Evolutionary conservation across 1,140 invertebrate genomes (phyloP).

Genomic region (Asobara japonica): DNA sequence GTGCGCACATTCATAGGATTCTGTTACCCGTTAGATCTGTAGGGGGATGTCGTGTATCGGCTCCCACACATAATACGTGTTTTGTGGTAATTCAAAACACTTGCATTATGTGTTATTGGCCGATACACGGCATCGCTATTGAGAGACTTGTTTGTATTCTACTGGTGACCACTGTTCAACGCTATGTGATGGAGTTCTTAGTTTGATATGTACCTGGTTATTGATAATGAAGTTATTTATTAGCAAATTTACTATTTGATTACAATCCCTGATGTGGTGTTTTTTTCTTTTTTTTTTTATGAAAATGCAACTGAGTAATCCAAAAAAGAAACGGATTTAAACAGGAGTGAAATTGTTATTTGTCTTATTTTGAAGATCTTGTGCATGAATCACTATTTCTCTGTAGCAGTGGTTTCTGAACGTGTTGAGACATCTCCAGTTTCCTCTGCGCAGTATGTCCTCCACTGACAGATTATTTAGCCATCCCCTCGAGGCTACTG

Average conservation of each 20-base stretch:
- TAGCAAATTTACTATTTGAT: too few species aligned
- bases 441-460: slow-evolving; percentile 35
- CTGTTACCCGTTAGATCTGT: neutral
- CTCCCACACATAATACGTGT: too few species aligned
- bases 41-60: neutral
- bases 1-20: neutral
- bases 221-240: neutral
- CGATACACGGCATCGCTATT: neutral
- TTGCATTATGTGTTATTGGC: neutral
- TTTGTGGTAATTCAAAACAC: neutral
- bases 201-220: too few species aligned
- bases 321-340: neutral
- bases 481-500: slow-evolving; percentile 44
- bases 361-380: neutral
- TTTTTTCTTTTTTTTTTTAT: neutral
- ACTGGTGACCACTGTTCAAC: neutral
- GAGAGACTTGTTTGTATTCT: neutral
- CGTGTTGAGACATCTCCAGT: slow-evolving; percentile 29
- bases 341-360: neutral
- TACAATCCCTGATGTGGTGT: too few species aligned
- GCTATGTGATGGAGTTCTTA: neutral
- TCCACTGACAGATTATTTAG: slow-evolving; percentile 40
- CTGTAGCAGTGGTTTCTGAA: slow-evolving; percentile 30
- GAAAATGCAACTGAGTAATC: neutral
- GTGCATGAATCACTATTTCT: neutral